These are phyloP conservation scores for Acipenser ruthenus DNA, from an alignment of 2,797 vertebrate species.

Conservation along the genomic window DNA sequence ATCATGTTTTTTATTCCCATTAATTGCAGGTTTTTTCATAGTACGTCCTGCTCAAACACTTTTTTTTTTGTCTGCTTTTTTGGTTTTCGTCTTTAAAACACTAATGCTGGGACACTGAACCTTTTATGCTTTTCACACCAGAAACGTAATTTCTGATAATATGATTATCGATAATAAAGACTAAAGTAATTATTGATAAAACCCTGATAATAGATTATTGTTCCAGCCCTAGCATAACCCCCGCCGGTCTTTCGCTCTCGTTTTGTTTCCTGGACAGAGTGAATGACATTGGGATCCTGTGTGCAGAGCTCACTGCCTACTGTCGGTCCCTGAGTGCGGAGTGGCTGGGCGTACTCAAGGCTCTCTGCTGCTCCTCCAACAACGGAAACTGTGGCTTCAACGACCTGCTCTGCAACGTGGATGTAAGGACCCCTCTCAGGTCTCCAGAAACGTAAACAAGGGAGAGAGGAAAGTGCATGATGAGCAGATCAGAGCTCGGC, in stretches of 20 bases:
- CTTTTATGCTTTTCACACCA: too few relatives aligned
- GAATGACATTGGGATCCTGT: slow-evolving; percentile 96
- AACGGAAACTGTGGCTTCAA: slow-evolving; percentile 98
- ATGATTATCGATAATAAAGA: too few relatives aligned
- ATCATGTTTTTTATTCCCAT: neutral
- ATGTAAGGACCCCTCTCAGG: slow-evolving; percentile 60
- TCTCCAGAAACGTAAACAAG: neutral
- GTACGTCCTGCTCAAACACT: neutral
- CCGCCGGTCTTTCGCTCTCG: too few relatives aligned
- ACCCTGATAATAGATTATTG: too few relatives aligned
- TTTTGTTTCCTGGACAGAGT: slow-evolving; percentile 58
- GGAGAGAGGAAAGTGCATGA: too few relatives aligned
- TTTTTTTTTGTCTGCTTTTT: neutral
- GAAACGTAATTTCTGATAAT: too few relatives aligned
- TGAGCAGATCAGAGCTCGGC: too few relatives aligned
- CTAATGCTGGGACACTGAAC: too few relatives aligned
- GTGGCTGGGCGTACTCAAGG: slow-evolving; percentile 96
- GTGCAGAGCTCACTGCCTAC: slow-evolving; percentile 93
- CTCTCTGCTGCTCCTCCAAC: slow-evolving; percentile 96
- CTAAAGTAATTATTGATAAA: too few relatives aligned
- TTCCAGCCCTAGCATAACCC: too few relatives aligned
- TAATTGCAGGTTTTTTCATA: neutral
- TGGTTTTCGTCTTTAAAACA: neutral
- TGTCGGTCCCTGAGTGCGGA: slow-evolving; percentile 93
- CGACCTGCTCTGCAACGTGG: slow-evolving; percentile 94